Evolutionary conservation across 2,113 vertebrate species (phyloP).

Genomic region (Aegypius monachus): DNA sequence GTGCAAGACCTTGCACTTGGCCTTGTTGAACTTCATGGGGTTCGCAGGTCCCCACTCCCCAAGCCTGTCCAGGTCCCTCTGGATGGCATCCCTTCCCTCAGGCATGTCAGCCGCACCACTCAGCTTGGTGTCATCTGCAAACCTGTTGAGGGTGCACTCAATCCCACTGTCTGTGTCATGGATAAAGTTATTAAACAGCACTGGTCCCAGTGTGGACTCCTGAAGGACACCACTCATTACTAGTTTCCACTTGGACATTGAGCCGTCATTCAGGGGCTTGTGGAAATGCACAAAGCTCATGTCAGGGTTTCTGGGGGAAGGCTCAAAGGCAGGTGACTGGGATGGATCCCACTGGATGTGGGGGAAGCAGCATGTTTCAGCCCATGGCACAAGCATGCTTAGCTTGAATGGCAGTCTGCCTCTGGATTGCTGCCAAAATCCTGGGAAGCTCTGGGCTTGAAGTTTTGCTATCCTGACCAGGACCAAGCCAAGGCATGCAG

Average conservation of each 20-base stretch:
- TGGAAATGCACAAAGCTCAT: neutral
- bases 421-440: neutral
- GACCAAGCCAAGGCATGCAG: neutral
- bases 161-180: neutral
- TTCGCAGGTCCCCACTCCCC: too few relatives aligned
- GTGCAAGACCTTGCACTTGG: too few relatives aligned
- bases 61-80: too few relatives aligned
- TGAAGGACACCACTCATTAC: neutral
- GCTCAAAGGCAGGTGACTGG: neutral
- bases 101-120: too few relatives aligned
- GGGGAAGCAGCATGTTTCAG: neutral
- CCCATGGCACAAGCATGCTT: neutral
- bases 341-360: neutral
- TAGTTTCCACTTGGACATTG: too few relatives aligned
- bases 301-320: neutral
- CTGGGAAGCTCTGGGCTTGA: neutral
- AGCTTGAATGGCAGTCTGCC: neutral
- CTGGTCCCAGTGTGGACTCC: neutral
- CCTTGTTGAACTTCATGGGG: too few relatives aligned
- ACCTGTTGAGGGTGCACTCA: neutral
- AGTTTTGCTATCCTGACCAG: neutral
- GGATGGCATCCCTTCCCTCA: too few relatives aligned
- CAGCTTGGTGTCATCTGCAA: neutral
- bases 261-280: neutral
- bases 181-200: neutral